phyloP scores from a whole-genome alignment of 2,113 vertebrate genomes.

The Heterocephalus glaber region DNA sequence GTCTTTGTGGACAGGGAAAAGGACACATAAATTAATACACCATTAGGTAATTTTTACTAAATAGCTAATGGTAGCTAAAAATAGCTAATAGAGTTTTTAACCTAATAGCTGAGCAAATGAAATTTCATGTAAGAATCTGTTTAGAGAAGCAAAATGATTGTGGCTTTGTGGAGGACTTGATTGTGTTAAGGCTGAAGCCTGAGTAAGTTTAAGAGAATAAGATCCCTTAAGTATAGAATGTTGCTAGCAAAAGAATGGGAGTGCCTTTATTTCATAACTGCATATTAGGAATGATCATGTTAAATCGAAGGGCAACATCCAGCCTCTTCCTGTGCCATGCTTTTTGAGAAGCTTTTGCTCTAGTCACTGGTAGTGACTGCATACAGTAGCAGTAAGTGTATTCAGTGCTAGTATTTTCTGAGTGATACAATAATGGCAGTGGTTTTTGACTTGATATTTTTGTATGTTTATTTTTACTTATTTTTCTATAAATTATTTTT shows the following conservation, averaged over 20 bases:
- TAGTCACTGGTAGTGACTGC: background rate
- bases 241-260: background rate
- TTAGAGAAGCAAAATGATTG: constrained; percentile 10
- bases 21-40: background rate
- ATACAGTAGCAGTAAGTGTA: background rate
- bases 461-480: constrained; percentile 7
- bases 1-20: background rate
- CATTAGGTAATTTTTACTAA: constrained; percentile 15
- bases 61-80: background rate
- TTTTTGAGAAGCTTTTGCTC: background rate
- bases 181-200: background rate
- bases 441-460: constrained; percentile 3
- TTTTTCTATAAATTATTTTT: background rate
- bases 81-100: background rate
- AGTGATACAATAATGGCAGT: background rate
- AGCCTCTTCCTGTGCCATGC: constrained; percentile 13
- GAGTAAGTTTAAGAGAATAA: background rate
- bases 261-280: background rate
- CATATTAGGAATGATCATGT: background rate
- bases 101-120: background rate
- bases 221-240: background rate
- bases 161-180: background rate
- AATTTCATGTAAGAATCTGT: background rate
- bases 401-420: constrained; percentile 34
- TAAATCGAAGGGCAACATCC: background rate